Evolutionary conservation across 2,113 vertebrate species (phyloP).

Genomic region (Acrocephalus arundinaceus): DNA sequence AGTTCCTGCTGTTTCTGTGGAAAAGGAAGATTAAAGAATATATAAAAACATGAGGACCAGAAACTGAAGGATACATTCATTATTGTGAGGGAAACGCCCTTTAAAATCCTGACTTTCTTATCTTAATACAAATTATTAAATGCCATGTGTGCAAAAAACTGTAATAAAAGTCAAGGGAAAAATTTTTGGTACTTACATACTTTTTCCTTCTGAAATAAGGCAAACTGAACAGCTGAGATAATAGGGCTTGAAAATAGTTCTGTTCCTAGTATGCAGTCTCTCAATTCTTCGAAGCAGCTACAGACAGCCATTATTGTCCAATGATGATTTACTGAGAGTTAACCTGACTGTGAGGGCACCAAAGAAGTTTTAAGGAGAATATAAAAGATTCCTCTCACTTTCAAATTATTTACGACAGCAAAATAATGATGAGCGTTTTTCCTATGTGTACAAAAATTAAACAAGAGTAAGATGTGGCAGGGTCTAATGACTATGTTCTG

Average conservation of each 20-base stretch:
- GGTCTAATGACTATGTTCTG: not conserved
- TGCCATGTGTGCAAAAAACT: not conserved
- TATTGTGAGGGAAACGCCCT: rapidly evolving
- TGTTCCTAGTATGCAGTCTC: not conserved
- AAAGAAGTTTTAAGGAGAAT: not conserved
- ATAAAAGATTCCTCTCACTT: not conserved
- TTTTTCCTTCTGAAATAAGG: not conserved
- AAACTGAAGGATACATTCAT: not conserved
- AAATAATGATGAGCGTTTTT: not conserved
- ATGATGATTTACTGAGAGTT: not conserved
- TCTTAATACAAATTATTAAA: not conserved
- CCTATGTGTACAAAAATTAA: not conserved
- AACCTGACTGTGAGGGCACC: not conserved
- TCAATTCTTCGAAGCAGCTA: not conserved
- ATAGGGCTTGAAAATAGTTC: not conserved
- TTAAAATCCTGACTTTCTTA: not conserved
- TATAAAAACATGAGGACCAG: not conserved
- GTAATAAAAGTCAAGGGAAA: not conserved
- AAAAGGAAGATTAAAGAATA: not conserved
- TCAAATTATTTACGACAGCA: not conserved
- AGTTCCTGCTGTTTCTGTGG: not conserved
- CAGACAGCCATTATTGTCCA: not conserved
- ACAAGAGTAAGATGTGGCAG: not conserved
- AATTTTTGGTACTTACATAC: not conserved
- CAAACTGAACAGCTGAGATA: not conserved